Base-by-base conservation (phyloP, 2,888 invertebrate genomes). In the Crepidodera aurea region DNA sequence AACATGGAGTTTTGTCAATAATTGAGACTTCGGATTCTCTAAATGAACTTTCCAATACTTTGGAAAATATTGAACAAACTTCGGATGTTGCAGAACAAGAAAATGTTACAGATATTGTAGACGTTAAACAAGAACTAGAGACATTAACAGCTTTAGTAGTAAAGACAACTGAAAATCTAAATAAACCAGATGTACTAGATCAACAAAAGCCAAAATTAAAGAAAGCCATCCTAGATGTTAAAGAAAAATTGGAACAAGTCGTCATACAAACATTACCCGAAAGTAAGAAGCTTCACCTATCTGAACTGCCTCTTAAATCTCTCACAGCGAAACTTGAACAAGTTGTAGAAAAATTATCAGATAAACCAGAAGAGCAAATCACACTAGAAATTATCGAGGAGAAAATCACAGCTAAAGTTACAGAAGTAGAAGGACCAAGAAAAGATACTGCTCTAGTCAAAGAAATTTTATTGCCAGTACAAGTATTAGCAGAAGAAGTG, bases 1-100 rank as follows among this genome's bases (percentile, higher is more conserved):
- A 68, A 53, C 62, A 72, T 57, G 66, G 63, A 27, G 44, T 65
- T n/a, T 22, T 65, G 13, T 62, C 68, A 19, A 42, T 71, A 40
- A 34, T 68, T 13, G 62, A 69, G 58, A 53, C 67, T 15, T 18
- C 27, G 7, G 32, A 22, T 22, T 22, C 51, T 8, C 18, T 42
- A 37, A 51, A 4, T 19, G 44, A 55, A 22, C 40, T 67, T 1
- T 6, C 40, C 27, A 8, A 55, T 2, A 22, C 22, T 6, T 22
- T 22, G 22, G 22, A 22, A 22, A 22, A 22, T 22, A 22, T 22
- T 22, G 22, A 22, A 22, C 22, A 22, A 22, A 22, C 4, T 39
- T 27, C 42, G 19, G 19, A 58, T 29, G 64, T 61, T 39, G 39
- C 55, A 39, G 54, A 56, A 29, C 8, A 8, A 27, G 60, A 61